Evolutionary conservation across 2,113 vertebrate species (phyloP).

Genomic region (Brachypodius melanocephalos): DNA sequence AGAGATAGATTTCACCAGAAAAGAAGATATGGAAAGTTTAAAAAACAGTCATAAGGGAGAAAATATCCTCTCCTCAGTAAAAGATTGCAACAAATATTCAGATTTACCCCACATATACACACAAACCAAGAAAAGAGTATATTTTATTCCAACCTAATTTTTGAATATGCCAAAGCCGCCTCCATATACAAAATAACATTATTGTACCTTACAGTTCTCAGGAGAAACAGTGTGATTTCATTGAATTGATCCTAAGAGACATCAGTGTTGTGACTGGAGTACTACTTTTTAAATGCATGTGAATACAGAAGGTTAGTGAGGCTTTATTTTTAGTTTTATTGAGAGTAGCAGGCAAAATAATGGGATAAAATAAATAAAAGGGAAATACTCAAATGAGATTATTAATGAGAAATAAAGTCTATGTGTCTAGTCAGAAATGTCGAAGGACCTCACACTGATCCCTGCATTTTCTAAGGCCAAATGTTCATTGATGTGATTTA

Average conservation of each 20-base stretch:
- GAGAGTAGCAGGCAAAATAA: not conserved
- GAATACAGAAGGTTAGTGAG: not conserved
- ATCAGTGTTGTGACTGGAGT: not conserved
- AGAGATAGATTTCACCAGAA: not conserved
- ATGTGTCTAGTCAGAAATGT: not conserved
- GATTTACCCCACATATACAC: not conserved
- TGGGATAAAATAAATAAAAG: not conserved
- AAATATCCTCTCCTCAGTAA: not conserved
- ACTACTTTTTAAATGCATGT: not conserved
- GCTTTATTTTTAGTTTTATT: not conserved
- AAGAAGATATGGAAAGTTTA: not conserved
- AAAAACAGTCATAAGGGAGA: not conserved
- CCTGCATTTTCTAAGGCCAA: not conserved
- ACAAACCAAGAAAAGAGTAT: not conserved
- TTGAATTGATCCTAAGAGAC: not conserved
- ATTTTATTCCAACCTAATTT: not conserved
- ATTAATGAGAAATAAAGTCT: not conserved
- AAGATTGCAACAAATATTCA: not conserved
- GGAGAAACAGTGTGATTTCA: not conserved
- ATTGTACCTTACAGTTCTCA: not conserved
- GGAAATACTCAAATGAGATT: not conserved
- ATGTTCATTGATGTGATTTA: not conserved
- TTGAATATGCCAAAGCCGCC: not conserved
- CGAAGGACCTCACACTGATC: not conserved
- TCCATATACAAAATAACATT: not conserved